Percentiles rank a stretch among this genome's conserved stretches.
These are phyloP conservation scores for Hyperoplus immaculatus DNA, from an alignment of 2,797 vertebrate species.

Conservation along the genomic window DNA sequence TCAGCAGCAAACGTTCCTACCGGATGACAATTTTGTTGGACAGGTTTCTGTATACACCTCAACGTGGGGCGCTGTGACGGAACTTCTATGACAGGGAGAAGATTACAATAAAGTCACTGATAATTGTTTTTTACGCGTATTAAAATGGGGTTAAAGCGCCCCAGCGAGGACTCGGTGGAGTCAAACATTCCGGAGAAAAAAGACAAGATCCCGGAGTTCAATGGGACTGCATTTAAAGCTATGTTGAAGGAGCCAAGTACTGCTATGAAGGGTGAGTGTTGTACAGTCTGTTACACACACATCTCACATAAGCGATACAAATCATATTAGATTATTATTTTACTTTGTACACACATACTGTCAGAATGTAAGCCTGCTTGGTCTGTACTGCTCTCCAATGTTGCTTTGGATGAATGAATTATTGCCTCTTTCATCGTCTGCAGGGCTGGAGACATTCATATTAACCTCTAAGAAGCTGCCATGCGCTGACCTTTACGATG, in stretches of 20 bases:
- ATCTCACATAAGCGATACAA: not conserved
- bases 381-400: not conserved
- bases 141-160: constrained; percentile 76
- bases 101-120: rapidly evolving
- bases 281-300: not conserved
- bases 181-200: constrained; percentile 67
- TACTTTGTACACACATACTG: not conserved
- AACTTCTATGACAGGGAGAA: not conserved
- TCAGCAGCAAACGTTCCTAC: constrained; percentile 17
- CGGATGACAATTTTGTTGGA: constrained; percentile 33
- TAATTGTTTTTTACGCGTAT: not conserved
- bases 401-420: not conserved
- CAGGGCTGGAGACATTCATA: constrained; percentile 89
- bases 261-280: constrained; percentile 79
- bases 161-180: constrained; percentile 49
- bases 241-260: constrained; percentile 82
- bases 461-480: constrained; percentile 88
- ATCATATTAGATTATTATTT: not conserved
- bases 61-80: constrained; percentile 63
- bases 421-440: not conserved
- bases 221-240: constrained; percentile 83
- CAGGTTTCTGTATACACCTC: constrained; percentile 57
- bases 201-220: constrained; percentile 79
- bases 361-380: no score
- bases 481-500: constrained; percentile 86